A percentile compares a stretch with the other conserved stretches of the same genome.
Evolutionary conservation across 2,113 vertebrate genomes (phyloP).

Genomic region (Cinclus mexicanus): DNA sequence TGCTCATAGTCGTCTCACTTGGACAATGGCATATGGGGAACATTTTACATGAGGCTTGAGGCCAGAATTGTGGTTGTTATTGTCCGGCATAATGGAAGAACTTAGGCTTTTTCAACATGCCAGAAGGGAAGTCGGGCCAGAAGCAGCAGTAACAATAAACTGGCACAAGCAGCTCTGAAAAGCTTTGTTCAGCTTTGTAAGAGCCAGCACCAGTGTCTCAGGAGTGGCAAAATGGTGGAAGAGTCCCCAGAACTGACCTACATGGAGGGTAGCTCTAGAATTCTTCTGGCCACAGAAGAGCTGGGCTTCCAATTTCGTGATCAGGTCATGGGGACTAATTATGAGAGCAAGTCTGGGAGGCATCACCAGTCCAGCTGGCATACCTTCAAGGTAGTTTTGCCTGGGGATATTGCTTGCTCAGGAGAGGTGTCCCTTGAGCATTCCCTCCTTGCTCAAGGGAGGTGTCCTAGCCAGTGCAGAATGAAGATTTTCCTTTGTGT

Average conservation of each 20-base stretch:
- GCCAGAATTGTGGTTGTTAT: not conserved
- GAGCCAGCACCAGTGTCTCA: not conserved
- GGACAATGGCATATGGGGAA: not conserved
- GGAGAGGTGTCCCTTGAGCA: not conserved
- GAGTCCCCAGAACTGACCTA: not conserved
- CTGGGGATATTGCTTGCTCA: not conserved
- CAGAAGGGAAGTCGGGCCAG: not conserved
- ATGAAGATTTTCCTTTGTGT: not conserved
- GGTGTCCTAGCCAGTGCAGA: not conserved
- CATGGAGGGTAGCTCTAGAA: not conserved
- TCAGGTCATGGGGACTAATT: not conserved
- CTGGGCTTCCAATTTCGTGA: not conserved
- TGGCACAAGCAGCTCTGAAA: not conserved
- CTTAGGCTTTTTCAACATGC: not conserved
- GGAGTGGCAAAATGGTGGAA: not conserved
- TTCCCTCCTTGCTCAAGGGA: not conserved
- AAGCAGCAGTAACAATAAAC: not conserved
- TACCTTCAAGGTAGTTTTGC: not conserved
- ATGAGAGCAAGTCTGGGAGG: not conserved
- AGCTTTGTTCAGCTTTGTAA: not conserved
- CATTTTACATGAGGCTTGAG: not conserved
- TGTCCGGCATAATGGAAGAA: not conserved
- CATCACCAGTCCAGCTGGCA: not conserved
- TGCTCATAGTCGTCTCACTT: not conserved
- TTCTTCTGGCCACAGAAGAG: not conserved